Evolutionary conservation across 2,888 invertebrate genomes (phyloP), one percentile per base, ranked within the genome.

Genomic region (Colletes collaris): DNA sequence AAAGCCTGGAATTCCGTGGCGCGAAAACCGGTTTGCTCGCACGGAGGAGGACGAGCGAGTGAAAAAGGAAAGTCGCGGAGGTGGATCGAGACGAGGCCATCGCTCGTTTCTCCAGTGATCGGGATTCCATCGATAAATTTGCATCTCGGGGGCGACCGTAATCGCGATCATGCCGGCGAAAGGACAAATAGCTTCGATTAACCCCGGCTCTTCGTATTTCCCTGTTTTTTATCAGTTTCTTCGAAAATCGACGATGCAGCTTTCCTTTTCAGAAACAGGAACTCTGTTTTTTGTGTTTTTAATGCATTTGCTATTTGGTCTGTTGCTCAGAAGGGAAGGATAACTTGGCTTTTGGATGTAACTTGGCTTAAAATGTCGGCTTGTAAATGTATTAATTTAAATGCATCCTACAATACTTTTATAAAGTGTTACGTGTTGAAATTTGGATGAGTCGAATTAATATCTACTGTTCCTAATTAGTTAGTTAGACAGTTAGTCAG

Each of bases 1-100:
- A 89, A 90, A 89, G 88, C 87, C 71, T 83, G 87, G 87, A 86
- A 89, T 90, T 89, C 89, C 89, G 76, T 74, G 81, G 80, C 75
- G 73, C 70, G 74, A 77, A 81, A 90, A 90, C 90, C 90, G 90
- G 90, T 90, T 90, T 76, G 16, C 77, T 76, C 75, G 72, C 35
- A 58, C 59, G 59, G 66, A 58, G 68, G 66, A 75, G 72, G 72
- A 75, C 65, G 84, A 66, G 66, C 79, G 69, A 59, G 62, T 69
- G 80, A 73, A 80, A 80, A 80, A 78, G 80, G 79, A 79, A 72
- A 77, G 71, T 77, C 79, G 63, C 16, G 77, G 79, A 53, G 78
- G 74, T 74, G 76, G 70, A 66, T 46, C 62, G 64, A 35, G 72
- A 73, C 77, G 72, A 52, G 68, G 77, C 66, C 72, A 67, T 63